Base-by-base conservation (phyloP, 2,113 vertebrate genomes). In the Engraulis encrasicolus region DNA sequence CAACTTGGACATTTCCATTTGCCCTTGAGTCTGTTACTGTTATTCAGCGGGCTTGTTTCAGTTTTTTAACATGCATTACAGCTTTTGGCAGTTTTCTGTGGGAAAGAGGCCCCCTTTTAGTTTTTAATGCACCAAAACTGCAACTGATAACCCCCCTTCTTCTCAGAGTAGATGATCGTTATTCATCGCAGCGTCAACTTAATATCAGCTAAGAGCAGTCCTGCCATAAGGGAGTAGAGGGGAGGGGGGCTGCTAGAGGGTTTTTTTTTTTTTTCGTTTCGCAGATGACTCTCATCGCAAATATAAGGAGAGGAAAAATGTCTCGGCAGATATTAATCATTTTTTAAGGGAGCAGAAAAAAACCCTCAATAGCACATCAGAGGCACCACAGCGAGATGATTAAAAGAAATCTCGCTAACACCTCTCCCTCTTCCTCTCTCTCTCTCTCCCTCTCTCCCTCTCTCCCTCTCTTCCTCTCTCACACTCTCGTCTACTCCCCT, bases 131-230 rank as follows among this genome's bases (percentile, higher is more conserved):
- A 20, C 20, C 54, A 58, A n/a, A 58, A n/a, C 54, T 58, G 54
- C 12, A 31, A 27, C 27, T 23, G 58, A 27, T 66, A 11, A 66
- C 40, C 40, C 40, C 40, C 40, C 9, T n/a, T 61, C n/a, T 6
- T 23, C 54, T 66, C 58, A 66, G 2, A 66, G 58, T 3, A 66
- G 58, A 66, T 31, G 7, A 66, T 66, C 58, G 27, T 66, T 66
- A 66, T 66, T 66, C 27, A 31, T 66, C 12, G n/a, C 27, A 1
- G 58, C 27, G 3, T 23, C 58, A 31, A 11, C 58, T 66, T 66
- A 66, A 31, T 31, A 66, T 66, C 58, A 66, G n/a, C 23, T 66
- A 66, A 66, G 27, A 66, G 58, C 58, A 66, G 23, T 66, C 58
- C 27, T 66, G n/a, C 23, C 58, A 27, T 11, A 1, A 11, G 27